These are phyloP conservation scores for Dastarcus helophoroides DNA, from an alignment of 2,888 invertebrate genomes.

Conservation along the genomic window DNA sequence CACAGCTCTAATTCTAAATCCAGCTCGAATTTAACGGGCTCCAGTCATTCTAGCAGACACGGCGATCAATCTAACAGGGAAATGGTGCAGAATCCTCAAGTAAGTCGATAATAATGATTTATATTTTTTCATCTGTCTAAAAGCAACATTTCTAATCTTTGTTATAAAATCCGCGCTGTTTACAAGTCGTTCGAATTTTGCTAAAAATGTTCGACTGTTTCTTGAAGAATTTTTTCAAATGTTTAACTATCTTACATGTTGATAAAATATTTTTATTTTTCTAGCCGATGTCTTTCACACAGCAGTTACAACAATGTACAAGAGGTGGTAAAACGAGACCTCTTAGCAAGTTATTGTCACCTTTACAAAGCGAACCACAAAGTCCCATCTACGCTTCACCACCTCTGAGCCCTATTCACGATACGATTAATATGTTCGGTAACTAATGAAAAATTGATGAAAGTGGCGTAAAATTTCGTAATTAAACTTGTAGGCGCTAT, in stretches of 20 bases:
- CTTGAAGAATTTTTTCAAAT: too few species aligned
- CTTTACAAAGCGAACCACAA: constrained; percentile 53
- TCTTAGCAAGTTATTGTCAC: constrained; percentile 47
- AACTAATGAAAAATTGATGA: constrained; percentile 5
- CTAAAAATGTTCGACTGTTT: too few species aligned
- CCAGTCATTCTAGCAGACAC: constrained; percentile 36
- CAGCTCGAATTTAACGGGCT: constrained; percentile 62
- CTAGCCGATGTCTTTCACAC: constrained; percentile 77
- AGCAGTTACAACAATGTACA: constrained; percentile 80
- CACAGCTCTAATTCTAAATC: constrained; percentile 71
- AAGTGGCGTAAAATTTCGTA: background rate
- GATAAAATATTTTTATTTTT: constrained; percentile 19
- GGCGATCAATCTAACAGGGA: constrained; percentile 29
- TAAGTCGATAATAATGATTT: too few species aligned
- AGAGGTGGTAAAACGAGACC: constrained; percentile 55
- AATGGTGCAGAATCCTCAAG: constrained; percentile 25
- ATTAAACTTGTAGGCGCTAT: constrained; percentile 25
- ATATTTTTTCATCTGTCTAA: too few species aligned
- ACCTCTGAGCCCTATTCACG: constrained; percentile 46
- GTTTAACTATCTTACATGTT: background rate
- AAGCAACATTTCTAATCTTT: too few species aligned
- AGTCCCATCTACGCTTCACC: constrained; percentile 62
- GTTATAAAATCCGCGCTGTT: too few species aligned
- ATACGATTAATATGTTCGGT: constrained; percentile 35
- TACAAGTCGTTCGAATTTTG: too few species aligned